A percentile compares a stretch with the other conserved stretches of the same genome.
Conservation (phyloP, 2,113 vertebrate species). For the Capreolus pygargus region DNA sequence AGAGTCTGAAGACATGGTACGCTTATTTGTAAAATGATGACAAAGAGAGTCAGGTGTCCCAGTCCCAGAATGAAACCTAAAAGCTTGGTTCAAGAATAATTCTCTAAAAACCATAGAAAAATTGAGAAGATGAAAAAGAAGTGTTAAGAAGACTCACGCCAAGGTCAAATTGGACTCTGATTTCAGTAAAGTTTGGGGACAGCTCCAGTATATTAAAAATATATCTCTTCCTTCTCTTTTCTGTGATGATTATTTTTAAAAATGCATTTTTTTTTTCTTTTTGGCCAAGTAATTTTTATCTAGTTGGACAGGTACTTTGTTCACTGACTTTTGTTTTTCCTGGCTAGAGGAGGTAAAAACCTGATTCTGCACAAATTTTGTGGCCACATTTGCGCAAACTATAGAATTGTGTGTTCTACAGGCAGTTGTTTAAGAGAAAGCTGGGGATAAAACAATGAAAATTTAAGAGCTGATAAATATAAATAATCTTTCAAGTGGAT, state of each 20-base stretch:
- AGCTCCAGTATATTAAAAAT: not conserved
- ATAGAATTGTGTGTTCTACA: not conserved
- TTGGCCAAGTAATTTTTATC: not conserved
- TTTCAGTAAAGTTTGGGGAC: not conserved
- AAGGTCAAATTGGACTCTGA: not conserved
- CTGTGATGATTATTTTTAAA: not conserved
- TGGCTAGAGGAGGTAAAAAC: not conserved
- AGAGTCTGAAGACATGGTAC: not conserved
- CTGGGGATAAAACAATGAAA: not conserved
- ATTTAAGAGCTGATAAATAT: not conserved
- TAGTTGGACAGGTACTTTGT: not conserved
- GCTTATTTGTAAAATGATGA: not conserved
- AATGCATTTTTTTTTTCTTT: not conserved
- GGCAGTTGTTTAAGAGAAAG: not conserved
- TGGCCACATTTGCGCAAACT: not conserved
- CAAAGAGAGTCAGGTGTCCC: not conserved
- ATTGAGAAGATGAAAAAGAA: not conserved
- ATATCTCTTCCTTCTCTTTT: not conserved
- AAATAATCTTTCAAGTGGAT: not conserved
- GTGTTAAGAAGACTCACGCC: not conserved
- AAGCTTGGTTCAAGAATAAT: not conserved
- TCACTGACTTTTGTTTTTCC: not conserved
- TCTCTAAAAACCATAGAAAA: not conserved
- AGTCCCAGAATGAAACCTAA: not conserved
- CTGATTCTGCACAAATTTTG: not conserved